Conservation (phyloP, 2,888 invertebrate species). For the Shargacucullia verbasci region DNA sequence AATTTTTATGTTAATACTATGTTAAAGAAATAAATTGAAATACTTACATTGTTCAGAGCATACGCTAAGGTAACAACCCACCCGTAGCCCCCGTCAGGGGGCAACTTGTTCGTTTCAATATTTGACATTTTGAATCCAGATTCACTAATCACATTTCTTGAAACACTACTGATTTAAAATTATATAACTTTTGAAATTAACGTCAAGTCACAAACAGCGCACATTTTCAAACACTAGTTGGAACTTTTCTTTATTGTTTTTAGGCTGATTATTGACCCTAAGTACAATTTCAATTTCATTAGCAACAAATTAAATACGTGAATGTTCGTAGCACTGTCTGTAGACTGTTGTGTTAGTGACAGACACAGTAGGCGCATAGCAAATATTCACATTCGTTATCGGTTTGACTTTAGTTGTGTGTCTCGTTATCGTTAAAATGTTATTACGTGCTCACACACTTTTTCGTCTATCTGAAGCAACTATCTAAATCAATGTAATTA, state of each 20-base stretch:
- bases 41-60: slow-evolving; percentile 90
- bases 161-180: slow-evolving; percentile 29
- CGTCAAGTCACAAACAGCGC: slow-evolving; percentile 44
- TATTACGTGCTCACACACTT: slow-evolving; percentile 57
- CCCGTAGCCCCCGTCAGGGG: slow-evolving; percentile 91
- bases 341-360: slow-evolving; percentile 44
- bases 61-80: slow-evolving; percentile 90
- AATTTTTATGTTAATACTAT: not conserved
- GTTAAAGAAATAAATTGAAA: not conserved
- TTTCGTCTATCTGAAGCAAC: slow-evolving; percentile 44
- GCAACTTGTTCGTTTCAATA: slow-evolving; percentile 76
- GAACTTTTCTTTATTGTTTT: slow-evolving; percentile 20
- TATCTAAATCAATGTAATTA: slow-evolving; percentile 40
- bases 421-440: slow-evolving; percentile 72
- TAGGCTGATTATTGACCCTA: slow-evolving; percentile 53
- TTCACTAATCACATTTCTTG: slow-evolving; percentile 62
- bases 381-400: slow-evolving; percentile 70
- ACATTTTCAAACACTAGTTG: slow-evolving; percentile 52
- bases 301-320: slow-evolving; percentile 45
- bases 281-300: slow-evolving; percentile 25
- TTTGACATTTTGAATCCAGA: slow-evolving; percentile 67
- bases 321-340: slow-evolving; percentile 40
- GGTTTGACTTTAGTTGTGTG: slow-evolving; percentile 69
- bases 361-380: slow-evolving; percentile 45
- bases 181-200: slow-evolving; percentile 42